Evolutionary conservation across 2,888 invertebrate genomes (phyloP).

Genomic region (Hedya salicella): DNA sequence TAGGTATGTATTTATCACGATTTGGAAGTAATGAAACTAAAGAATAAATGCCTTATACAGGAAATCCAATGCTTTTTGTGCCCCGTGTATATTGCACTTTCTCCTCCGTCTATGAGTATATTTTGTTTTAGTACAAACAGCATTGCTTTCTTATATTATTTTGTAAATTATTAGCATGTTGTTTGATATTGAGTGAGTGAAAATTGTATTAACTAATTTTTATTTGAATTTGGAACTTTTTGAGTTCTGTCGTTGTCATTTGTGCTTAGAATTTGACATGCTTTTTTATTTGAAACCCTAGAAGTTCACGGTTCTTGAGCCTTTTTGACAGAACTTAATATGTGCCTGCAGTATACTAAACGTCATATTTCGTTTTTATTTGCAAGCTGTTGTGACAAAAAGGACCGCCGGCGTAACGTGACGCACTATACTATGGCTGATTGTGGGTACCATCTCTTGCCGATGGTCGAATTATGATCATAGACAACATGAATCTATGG

Average conservation of each 20-base stretch:
- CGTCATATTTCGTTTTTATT: conserved; percentile 58
- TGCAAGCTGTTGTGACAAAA: conserved; percentile 77
- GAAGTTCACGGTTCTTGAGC: neutral
- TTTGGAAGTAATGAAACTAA: conserved; percentile 8
- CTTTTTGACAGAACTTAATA: conserved; percentile 35
- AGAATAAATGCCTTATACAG: conserved; percentile 30
- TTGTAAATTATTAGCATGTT: conserved; percentile 47
- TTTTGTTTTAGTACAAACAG: conserved; percentile 48
- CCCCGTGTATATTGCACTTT: conserved; percentile 40
- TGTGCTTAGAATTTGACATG: conserved; percentile 4
- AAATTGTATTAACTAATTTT: conserved; percentile 18
- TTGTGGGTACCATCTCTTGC: conserved; percentile 67
- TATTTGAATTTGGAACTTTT: conserved; percentile 25
- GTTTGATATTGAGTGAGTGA: conserved; percentile 42
- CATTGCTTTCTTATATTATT: conserved; percentile 46
- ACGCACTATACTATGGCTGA: conserved; percentile 77
- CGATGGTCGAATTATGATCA: conserved; percentile 72
- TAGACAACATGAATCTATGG: conserved; percentile 61
- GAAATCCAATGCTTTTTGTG: conserved; percentile 51
- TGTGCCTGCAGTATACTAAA: conserved; percentile 36
- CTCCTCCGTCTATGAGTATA: conserved; percentile 19
- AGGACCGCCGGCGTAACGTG: conserved; percentile 67
- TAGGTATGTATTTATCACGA: conserved; percentile 35
- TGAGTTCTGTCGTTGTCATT: conserved; percentile 33
- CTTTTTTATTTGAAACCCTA: conserved; percentile 5